Evolutionary conservation across 1,140 invertebrate species (phyloP), one percentile per base, ranked within the genome.

Genomic region (Copidosoma floridanum): DNA sequence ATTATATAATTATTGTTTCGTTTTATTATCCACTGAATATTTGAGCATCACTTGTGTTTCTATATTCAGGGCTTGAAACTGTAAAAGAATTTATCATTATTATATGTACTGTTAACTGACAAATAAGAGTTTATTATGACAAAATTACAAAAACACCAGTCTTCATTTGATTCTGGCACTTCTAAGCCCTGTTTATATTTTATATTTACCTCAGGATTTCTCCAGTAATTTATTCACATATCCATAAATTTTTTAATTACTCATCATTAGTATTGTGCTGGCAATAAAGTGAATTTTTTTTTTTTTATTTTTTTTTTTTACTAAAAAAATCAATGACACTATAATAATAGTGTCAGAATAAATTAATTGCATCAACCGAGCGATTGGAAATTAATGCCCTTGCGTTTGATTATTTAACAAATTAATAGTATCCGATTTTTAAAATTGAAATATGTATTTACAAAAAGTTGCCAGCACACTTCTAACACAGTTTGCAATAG

Each of bases 401-500:
- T 40, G n/a, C n/a, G n/a, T n/a, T n/a, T n/a, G n/a, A n/a, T n/a
- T n/a, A n/a, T n/a, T n/a, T n/a, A n/a, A n/a, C n/a, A n/a, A n/a
- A n/a, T n/a, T n/a, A n/a, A n/a, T n/a, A n/a, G n/a, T n/a, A n/a
- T n/a, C n/a, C n/a, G n/a, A n/a, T n/a, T n/a, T n/a, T n/a, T n/a
- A n/a, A n/a, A n/a, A n/a, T n/a, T n/a, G n/a, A n/a, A n/a, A n/a
- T n/a, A n/a, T n/a, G n/a, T n/a, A n/a, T n/a, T n/a, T 32, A 16
- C 11, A 43, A 40, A 48, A 3, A 48, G 29, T 10, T 57, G 3
- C 60, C 53, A 62, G 60, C 43, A 63, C 61, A 58, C 38, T 32
- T 55, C 57, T 64, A 60, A 61, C 52, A 57, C 64, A 54, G 58
- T 71, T 72, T 70, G 66, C 69, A 69, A 69, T 65, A 65, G 68